phyloP scores from a whole-genome alignment of 2,888 invertebrate species.

The Cybosia mesomella region DNA sequence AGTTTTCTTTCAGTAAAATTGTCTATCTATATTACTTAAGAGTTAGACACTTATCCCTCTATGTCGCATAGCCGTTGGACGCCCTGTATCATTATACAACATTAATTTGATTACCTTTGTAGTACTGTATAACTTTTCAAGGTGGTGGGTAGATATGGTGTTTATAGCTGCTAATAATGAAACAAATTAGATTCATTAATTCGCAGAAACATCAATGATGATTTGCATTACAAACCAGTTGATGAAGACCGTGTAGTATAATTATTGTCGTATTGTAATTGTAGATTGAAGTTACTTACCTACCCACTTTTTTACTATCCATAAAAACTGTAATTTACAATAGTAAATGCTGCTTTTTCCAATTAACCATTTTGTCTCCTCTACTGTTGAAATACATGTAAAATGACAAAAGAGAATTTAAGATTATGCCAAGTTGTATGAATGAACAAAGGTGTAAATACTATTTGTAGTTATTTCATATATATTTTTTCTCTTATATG shows the following conservation, averaged over 20 bases:
- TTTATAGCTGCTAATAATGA: conserved; percentile 8
- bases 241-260: not conserved
- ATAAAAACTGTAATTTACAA: not conserved
- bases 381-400: not conserved
- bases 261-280: not conserved
- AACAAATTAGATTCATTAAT: conserved; percentile 10
- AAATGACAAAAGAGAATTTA: not conserved
- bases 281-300: not conserved
- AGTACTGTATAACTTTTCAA: conserved; percentile 15
- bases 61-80: no score
- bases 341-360: not conserved
- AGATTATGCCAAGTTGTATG: no score
- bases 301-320: not conserved
- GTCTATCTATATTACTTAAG: no score
- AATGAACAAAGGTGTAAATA: not conserved
- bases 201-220: conserved; percentile 1
- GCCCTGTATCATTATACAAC: no score
- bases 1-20: no score
- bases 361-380: not conserved
- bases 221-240: conserved; percentile 3
- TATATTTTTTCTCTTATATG: no score
- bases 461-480: not conserved
- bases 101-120: conserved; percentile 33
- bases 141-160: not conserved
- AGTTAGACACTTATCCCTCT: no score